Conservation (phyloP, 2,888 invertebrate genomes). For the Diadromus collaris region DNA sequence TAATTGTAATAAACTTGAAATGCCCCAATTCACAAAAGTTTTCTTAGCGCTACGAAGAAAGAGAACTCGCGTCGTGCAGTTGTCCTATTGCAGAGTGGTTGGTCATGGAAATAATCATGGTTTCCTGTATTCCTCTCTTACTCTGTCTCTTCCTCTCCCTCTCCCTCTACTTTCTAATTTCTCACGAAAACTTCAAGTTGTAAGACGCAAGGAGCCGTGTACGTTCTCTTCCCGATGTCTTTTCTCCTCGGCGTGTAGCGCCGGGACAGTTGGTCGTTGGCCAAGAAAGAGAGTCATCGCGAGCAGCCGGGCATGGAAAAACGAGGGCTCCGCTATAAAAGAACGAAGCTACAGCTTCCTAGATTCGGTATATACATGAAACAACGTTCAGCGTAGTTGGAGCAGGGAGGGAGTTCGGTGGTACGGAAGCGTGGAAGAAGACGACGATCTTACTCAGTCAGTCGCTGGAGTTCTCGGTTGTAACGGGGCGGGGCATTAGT, state of each 20-base stretch:
- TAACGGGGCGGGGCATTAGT: background rate
- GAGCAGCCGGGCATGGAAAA: conserved; percentile 32
- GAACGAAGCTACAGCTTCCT: conserved; percentile 12
- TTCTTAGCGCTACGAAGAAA: background rate
- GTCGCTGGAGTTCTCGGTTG: conserved; percentile 1
- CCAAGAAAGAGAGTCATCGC: conserved; percentile 54
- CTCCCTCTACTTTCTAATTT: conserved; percentile 35
- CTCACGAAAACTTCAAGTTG: conserved; percentile 35
- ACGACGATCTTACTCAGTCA: conserved; percentile 4
- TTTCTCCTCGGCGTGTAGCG: conserved; percentile 24
- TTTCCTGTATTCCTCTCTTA: conserved; percentile 38
- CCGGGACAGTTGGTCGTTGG: conserved; percentile 45
- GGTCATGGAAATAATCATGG: conserved; percentile 51
- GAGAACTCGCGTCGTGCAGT: background rate
- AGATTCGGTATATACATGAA: background rate
- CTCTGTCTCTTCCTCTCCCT: conserved; percentile 4
- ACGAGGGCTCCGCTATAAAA: conserved; percentile 22
- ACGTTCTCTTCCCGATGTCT: conserved; percentile 36
- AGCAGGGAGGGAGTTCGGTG: conserved; percentile 14
- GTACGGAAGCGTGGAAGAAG: conserved; percentile 1
- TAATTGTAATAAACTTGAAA: background rate
- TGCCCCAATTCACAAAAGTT: background rate
- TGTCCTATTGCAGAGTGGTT: conserved; percentile 1
- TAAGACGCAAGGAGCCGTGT: conserved; percentile 16
- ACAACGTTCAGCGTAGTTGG: background rate